Evolutionary conservation across 1,140 invertebrate species (phyloP).

Genomic region (Drosophila punjabiensis): DNA sequence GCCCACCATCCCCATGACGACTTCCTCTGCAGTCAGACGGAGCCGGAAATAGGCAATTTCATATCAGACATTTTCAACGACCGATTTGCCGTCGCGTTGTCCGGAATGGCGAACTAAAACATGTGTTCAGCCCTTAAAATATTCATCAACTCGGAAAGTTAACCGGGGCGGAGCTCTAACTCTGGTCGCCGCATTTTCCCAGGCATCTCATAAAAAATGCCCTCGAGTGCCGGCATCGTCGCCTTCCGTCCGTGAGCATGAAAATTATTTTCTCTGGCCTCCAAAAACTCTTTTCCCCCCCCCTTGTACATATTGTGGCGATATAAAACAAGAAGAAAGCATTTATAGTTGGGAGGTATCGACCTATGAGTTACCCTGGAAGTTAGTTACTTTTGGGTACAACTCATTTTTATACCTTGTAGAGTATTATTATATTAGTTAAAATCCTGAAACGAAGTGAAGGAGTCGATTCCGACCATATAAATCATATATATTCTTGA

Average conservation of each 20-base stretch:
- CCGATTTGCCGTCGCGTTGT: constrained; percentile 6
- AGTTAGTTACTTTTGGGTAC: not conserved
- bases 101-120: constrained; percentile 17
- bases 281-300: not conserved
- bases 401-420: not conserved
- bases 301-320: constrained; percentile 9
- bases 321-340: constrained; percentile 30
- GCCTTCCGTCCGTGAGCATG: constrained; percentile 70
- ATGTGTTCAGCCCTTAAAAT: constrained; percentile 61
- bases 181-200: constrained; percentile 57
- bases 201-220: constrained; percentile 78
- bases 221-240: constrained; percentile 67
- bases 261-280: constrained; percentile 68
- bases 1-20: constrained; percentile 12
- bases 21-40: constrained; percentile 50
- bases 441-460: too few relatives aligned
- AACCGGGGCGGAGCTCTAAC: constrained; percentile 46
- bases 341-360: not conserved
- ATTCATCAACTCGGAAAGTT: constrained; percentile 63
- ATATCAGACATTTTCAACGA: constrained; percentile 60
- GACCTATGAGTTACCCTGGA: not conserved
- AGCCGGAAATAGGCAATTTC: constrained; percentile 80
- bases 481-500: too few relatives aligned
- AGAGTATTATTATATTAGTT: too few relatives aligned
- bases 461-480: too few relatives aligned